Evolutionary conservation across 2,113 vertebrate species (phyloP).

Genomic region (Eulemur rufifrons): DNA sequence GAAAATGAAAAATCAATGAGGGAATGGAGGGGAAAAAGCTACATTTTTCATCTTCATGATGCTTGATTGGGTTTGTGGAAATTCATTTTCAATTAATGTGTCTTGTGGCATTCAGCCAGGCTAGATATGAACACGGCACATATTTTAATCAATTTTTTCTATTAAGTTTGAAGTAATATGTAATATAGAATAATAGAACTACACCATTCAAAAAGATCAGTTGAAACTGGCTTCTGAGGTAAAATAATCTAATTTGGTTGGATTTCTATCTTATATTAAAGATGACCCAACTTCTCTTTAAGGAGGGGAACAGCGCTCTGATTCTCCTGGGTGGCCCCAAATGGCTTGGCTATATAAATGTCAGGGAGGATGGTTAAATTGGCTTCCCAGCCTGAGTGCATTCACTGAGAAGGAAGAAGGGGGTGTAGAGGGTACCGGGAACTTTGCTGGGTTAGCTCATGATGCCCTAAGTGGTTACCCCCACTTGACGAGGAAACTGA

Average conservation of each 20-base stretch:
- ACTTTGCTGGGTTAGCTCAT: neutral
- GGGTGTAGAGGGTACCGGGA: neutral
- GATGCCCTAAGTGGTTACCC: neutral
- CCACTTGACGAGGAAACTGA: neutral
- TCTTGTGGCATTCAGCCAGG: conserved; percentile 74
- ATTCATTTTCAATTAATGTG: conserved; percentile 78
- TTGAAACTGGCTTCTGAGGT: conserved; percentile 63
- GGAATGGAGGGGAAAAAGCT: conserved; percentile 38
- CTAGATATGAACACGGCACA: conserved; percentile 59
- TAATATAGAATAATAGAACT: conserved; percentile 73
- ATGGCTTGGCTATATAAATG: neutral
- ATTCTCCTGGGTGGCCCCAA: neutral
- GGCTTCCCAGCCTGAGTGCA: neutral
- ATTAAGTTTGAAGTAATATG: conserved; percentile 79
- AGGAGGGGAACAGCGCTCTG: neutral
- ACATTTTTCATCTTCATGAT: conserved; percentile 76
- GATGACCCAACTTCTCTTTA: conserved; percentile 8
- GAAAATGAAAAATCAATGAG: conserved; percentile 77
- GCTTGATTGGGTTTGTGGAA: conserved; percentile 58
- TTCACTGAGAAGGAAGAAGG: neutral
- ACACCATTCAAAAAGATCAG: conserved; percentile 51
- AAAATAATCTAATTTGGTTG: conserved; percentile 67
- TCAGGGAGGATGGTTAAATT: neutral
- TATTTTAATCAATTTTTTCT: conserved; percentile 80
- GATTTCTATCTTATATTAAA: conserved; percentile 57